Percentiles rank a stretch among this genome's conserved stretches.
Conservation (phyloP, 2,888 invertebrate species). For the Drosophila paucipuncta region DNA sequence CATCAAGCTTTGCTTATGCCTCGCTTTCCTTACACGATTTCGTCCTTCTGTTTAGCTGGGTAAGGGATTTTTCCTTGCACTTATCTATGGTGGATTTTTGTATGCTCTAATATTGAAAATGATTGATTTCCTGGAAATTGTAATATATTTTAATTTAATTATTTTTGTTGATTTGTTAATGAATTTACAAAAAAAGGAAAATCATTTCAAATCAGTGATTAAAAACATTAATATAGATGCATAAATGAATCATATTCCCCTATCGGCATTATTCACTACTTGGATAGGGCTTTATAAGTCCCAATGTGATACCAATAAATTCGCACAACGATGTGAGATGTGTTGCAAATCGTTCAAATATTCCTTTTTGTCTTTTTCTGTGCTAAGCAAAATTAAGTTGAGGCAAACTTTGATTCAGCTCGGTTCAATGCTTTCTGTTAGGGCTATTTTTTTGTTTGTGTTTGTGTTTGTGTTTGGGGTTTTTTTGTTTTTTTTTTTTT, state of each 20-base stretch:
- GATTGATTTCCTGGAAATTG: background rate
- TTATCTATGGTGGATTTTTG: constrained; percentile 3
- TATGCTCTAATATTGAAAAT: constrained; percentile 33
- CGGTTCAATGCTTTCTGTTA: constrained; percentile 15
- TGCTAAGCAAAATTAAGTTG: constrained; percentile 28
- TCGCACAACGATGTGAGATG: background rate
- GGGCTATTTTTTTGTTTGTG: background rate
- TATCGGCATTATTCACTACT: background rate
- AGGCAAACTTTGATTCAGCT: constrained; percentile 21
- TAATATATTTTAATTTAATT: background rate
- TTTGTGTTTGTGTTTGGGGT: background rate
- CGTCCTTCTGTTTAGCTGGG: constrained; percentile 23
- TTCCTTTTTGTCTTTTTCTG: constrained; percentile 6
- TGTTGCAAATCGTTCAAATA: constrained; percentile 25
- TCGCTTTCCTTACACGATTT: constrained; percentile 21
- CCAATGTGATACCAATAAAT: background rate
- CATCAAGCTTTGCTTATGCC: constrained; percentile 40
- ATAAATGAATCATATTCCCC: background rate
- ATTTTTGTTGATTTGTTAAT: background rate
- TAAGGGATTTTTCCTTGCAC: constrained; percentile 16
- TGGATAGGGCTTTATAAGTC: background rate
- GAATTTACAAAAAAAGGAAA: background rate
- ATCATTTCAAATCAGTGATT: background rate
- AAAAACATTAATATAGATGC: background rate
- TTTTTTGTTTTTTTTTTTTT: constrained; percentile 5